phyloP scores from a whole-genome alignment of 2,113 vertebrate species.

The Polypterus bichir region DNA sequence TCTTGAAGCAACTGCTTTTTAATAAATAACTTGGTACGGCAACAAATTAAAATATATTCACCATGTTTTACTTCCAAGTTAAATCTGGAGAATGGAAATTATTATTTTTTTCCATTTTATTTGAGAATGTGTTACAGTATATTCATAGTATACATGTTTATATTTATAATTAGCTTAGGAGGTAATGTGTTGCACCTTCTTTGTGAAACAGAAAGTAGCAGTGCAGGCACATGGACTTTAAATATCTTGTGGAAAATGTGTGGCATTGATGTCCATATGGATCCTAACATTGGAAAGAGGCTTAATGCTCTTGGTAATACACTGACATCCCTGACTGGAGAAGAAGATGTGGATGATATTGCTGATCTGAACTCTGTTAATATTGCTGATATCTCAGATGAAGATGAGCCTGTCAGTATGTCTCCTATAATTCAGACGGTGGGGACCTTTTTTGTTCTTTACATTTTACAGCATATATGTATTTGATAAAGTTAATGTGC shows the following conservation, averaged over 20 bases:
- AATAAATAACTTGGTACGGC: too few species aligned
- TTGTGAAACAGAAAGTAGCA: conserved; percentile 73
- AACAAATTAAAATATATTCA: too few species aligned
- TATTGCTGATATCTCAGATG: conserved; percentile 83
- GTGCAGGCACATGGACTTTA: conserved; percentile 91
- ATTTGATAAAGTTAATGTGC: too few species aligned
- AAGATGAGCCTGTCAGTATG: conserved; percentile 82
- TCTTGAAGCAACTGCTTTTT: too few species aligned
- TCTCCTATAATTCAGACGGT: conserved; percentile 79
- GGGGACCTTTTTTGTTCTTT: conserved; percentile 27
- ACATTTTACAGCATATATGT: neutral
- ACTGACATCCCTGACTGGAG: conserved; percentile 85
- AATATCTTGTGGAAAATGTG: conserved; percentile 98
- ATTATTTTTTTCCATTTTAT: too few species aligned
- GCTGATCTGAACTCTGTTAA: conserved; percentile 81
- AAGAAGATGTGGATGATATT: conserved; percentile 87
- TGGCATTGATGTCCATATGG: conserved; percentile 97
- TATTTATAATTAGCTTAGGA: too few species aligned
- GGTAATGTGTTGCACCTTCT: neutral
- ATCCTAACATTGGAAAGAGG: conserved; percentile 94
- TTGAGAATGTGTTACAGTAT: too few species aligned
- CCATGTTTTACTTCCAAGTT: too few species aligned
- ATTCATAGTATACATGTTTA: too few species aligned
- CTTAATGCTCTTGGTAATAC: conserved; percentile 88
- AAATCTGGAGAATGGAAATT: too few species aligned